Conservation (phyloP, 2,888 invertebrate species). For the Drosophila setosimentum region DNA sequence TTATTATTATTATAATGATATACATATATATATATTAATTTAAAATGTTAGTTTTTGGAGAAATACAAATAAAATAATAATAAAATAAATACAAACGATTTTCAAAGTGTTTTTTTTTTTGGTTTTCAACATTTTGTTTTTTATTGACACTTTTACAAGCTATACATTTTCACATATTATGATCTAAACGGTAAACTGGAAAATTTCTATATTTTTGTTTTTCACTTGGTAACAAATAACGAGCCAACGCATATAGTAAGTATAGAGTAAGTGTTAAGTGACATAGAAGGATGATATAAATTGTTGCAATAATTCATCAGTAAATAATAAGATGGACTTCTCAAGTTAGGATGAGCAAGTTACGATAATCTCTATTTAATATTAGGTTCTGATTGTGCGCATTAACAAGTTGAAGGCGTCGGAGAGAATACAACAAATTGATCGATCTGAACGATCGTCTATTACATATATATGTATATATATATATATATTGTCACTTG, state of each 20-base stretch:
- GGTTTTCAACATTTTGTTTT: conserved; percentile 38
- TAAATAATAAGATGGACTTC: conserved; percentile 4
- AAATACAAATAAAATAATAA: conserved; percentile 47
- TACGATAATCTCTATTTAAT: conserved; percentile 22
- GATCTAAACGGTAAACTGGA: conserved; percentile 47
- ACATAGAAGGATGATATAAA: conserved; percentile 11
- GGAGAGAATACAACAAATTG: conserved; percentile 6
- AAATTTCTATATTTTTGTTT: conserved; percentile 9
- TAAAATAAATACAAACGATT: conserved; percentile 10
- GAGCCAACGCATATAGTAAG: conserved; percentile 54
- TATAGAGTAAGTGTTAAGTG: conserved; percentile 18
- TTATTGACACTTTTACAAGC: conserved; percentile 50
- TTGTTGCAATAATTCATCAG: conserved; percentile 4
- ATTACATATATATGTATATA: conserved; percentile 45
- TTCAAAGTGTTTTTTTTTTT: conserved; percentile 28
- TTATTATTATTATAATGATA: not conserved
- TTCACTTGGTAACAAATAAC: conserved; percentile 65
- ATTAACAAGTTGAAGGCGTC: conserved; percentile 33
- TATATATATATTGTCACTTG: conserved; percentile 64
- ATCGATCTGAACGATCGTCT: conserved; percentile 7
- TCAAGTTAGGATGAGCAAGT: conserved; percentile 9
- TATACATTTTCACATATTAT: conserved; percentile 39
- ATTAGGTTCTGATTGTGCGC: conserved; percentile 56
- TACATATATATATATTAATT: conserved; percentile 29
- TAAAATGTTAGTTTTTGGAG: conserved; percentile 52